Evolutionary conservation across 2,113 vertebrate species (phyloP).

Genomic region (Accipiter cooperii): DNA sequence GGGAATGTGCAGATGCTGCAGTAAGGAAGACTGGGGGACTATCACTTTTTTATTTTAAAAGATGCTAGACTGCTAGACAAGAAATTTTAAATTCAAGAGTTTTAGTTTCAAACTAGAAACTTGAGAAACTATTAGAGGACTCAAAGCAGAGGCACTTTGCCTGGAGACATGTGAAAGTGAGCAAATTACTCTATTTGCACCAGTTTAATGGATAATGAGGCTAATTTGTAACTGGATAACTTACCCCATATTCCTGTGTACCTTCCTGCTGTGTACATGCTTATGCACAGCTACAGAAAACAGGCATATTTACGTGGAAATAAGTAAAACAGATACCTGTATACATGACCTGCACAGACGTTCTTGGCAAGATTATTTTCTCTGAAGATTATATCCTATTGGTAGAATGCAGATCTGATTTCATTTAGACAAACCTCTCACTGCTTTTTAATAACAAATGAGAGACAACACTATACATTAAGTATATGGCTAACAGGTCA

Average conservation of each 20-base stretch:
- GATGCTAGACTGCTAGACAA: not conserved
- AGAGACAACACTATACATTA: not conserved
- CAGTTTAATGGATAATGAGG: not conserved
- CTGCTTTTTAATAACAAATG: not conserved
- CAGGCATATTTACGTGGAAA: not conserved
- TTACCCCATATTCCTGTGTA: not conserved
- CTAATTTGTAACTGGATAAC: not conserved
- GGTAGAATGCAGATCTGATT: not conserved
- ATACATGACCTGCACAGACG: not conserved
- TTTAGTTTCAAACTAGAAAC: not conserved
- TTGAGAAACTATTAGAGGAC: not conserved
- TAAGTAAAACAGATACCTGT: not conserved
- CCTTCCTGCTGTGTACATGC: not conserved
- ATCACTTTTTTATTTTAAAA: not conserved
- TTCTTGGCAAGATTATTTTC: not conserved
- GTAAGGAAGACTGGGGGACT: not conserved
- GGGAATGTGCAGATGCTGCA: not conserved
- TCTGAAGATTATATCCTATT: not conserved
- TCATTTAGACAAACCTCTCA: slow-evolving; percentile 4
- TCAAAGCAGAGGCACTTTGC: not conserved
- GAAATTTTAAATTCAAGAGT: not conserved
- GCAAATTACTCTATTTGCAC: not conserved
- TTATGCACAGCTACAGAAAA: not conserved
- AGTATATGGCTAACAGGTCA: not conserved
- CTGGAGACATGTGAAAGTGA: not conserved